Conservation (phyloP, 2,888 invertebrate species). For the Acanthosepion lycidas region DNA sequence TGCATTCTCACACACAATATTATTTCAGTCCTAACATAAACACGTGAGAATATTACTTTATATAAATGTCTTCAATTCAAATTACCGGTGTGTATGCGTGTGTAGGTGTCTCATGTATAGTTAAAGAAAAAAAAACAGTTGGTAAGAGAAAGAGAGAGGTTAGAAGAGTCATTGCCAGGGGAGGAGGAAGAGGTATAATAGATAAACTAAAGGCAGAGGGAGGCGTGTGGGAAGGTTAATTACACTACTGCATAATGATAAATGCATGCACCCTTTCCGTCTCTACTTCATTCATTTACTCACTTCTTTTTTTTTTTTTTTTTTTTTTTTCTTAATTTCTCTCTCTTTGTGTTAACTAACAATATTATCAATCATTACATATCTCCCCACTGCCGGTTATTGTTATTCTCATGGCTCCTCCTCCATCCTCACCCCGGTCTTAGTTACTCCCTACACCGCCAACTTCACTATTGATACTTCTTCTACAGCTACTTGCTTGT, state of each 20-base stretch:
- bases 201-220: background rate
- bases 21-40: background rate
- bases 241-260: slow-evolving; percentile 42
- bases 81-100: background rate
- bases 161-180: slow-evolving; percentile 24
- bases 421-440: background rate
- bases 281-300: background rate
- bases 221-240: slow-evolving; percentile 24
- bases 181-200: background rate
- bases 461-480: background rate
- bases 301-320: background rate
- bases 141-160: background rate
- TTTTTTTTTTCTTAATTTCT: background rate
- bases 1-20: background rate
- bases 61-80: background rate
- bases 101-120: background rate
- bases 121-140: background rate
- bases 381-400: background rate
- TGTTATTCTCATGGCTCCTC: background rate
- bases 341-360: background rate
- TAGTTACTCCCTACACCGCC: too few species aligned
- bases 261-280: background rate
- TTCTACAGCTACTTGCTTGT: background rate
- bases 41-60: background rate
- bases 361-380: background rate